Base-by-base conservation (phyloP, 2,797 vertebrate species). In the Morus bassanus region DNA sequence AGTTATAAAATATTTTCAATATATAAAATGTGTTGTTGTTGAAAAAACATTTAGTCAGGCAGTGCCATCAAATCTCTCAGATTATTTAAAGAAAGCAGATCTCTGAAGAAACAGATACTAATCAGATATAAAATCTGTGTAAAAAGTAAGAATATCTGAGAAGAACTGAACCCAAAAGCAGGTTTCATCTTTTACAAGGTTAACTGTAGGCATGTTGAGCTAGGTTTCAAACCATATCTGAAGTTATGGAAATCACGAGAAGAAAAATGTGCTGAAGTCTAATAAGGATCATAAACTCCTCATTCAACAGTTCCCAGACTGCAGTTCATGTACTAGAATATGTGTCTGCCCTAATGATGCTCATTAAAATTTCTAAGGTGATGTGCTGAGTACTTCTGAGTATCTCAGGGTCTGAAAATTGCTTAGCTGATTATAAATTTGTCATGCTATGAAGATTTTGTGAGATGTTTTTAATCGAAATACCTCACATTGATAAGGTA, bases 401-500 rank as follows among this genome's bases (percentile, higher is more conserved):
- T 37, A 19, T 89, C 39, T 77, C 51, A 74, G 41, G 53, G 25
- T 72, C 75, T 94, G 64, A 80, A 92, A 93, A 95, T 50, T 12
- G 2, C 53, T 94, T 80, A 85, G 78, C 30, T 95, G 89, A 70
- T 94, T 89, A 85, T 61, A 85, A 64, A 91, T 92, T 73, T 89
- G 70, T 88, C 78, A 72, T 50, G 21, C 45, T 92, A n/a, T 78
- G 54, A 95, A 83, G 74, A 68, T 75, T 91, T 88, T 92, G 45
- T 56, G 45, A 94, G 33, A 57, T 35, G 46, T 19, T 90, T 96
- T 89, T 83, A 79, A 93, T 91, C 89, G 13, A 92, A 89, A 77
- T 85, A 39, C 21, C 25, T 89, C 54, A 35, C 13, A 21, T 23
- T 77, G 18, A 18, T 77, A 53, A 93, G 17, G 18, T 63, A 79